These are phyloP conservation scores for Labia minor DNA, from an alignment of 2,888 invertebrate species.

Conservation along the genomic window DNA sequence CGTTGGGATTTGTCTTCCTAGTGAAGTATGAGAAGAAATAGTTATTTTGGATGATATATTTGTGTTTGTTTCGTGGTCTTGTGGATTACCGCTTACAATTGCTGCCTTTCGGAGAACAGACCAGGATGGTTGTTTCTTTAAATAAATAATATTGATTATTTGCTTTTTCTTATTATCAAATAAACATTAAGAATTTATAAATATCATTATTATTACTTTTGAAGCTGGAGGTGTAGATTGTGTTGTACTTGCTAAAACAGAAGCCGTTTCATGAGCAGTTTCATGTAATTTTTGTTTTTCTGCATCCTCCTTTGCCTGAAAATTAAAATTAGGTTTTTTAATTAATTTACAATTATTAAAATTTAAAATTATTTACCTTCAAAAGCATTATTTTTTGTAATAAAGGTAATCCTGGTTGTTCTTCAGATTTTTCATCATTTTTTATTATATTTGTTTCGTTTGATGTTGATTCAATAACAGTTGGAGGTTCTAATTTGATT, in stretches of 20 bases:
- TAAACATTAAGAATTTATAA: too few relatives aligned
- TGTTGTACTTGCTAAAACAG: slow-evolving; percentile 32
- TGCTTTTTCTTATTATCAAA: slow-evolving; percentile 14
- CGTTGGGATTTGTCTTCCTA: neutral
- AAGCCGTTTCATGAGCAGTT: slow-evolving; percentile 56
- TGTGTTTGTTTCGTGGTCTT: slow-evolving; percentile 7
- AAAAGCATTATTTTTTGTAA: slow-evolving; percentile 61
- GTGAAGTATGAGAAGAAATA: neutral
- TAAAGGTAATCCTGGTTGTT: slow-evolving; percentile 48
- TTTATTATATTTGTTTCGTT: too few relatives aligned
- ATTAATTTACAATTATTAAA: slow-evolving; percentile 24
- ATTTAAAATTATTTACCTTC: slow-evolving; percentile 37
- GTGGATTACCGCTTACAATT: slow-evolving; percentile 19
- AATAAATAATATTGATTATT: slow-evolving; percentile 19
- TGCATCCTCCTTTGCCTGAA: slow-evolving; percentile 21
- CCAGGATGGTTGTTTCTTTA: slow-evolving; percentile 48
- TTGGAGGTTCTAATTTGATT: slow-evolving; percentile 33
- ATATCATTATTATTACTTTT: neutral
- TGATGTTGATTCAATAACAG: neutral
- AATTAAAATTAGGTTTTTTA: slow-evolving; percentile 9
- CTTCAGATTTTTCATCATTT: neutral
- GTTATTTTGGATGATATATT: neutral
- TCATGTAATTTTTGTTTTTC: slow-evolving; percentile 35
- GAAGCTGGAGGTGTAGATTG: slow-evolving; percentile 34
- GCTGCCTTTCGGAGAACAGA: slow-evolving; percentile 63